Evolutionary conservation across 2,113 vertebrate species (phyloP), one percentile per base, ranked within the genome.

Genomic region (Nyctibius bracteatus): DNA sequence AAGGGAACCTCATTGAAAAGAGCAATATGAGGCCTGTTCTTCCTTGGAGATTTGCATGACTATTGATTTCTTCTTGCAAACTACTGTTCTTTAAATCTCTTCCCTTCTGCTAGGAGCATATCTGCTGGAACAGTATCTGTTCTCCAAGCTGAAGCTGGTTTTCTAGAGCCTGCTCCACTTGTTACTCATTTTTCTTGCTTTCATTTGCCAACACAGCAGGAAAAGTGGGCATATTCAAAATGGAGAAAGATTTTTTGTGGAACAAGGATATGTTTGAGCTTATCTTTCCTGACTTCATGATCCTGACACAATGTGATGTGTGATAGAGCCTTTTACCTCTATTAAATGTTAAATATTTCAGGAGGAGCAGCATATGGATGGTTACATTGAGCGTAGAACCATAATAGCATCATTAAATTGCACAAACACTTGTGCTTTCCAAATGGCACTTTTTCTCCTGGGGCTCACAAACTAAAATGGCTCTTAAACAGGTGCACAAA

Each of bases 261-360:
- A 83, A 66, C 11, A 67, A 59, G 23, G 30, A 10, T 47, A 23
- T 44, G 6, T 24, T 43, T 47, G 55, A 95, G 12, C 39, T 93
- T 37, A 61, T 33, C 24, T 28, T 49, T 58, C 39, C 80, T 70
- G 47, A 57, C 63, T 91, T 71, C 25, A 31, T 0, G 0, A 68
- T 87, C 49, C 65, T 75, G 58, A 58, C 57, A 31, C 55, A 51
- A 16, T 1, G 0, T 49, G 30, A 52, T 52, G n/a, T 39, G 10
- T 81, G 43, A 24, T 4, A 57, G 44, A 17, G 57, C 47, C 91
- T 94, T 75, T 94, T 73, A 81, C 82, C 65, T 94, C 49, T 87
- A 80, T 72, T 89, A 92, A 73, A 77, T 66, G 41, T 81, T 94
- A 82, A 97, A 94, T 97, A 94, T 95, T 96, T 91, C 70, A 96